Evolutionary conservation across 1,140 invertebrate genomes (phyloP), one percentile per base, ranked within the genome.

Genomic region (Cydia splendana): DNA sequence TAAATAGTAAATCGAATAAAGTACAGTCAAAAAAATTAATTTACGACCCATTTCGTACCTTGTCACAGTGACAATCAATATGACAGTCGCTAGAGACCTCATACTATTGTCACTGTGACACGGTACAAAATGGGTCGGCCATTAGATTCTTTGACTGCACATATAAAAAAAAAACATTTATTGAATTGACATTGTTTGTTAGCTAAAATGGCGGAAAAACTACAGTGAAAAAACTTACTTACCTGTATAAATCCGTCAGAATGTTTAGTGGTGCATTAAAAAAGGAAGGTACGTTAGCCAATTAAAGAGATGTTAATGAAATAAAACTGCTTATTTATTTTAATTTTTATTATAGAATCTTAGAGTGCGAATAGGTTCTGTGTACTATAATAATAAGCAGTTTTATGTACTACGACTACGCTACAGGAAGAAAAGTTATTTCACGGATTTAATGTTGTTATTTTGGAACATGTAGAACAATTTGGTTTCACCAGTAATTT

Each of bases 321-420:
- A 82, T 83, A 81, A 85, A 81, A 83, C 81, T 81, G 80, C 76
- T 81, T 71, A 79, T 38, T 12, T 30, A 28, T 24, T 9, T 76
- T 48, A 42, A 67, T 67, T 67, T 76, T 15, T 45, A 71, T 69
- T 15, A 28, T 18, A 76, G 4, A 5, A 67, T 69, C 0, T 51
- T 20, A 28, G 30, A 69, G 24, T 20, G 62, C 69, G 12, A 48
- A 65, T 15, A 42, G 15, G 67, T 71, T 42, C 34, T 71, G 38
- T 71, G 67, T 71, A 42, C 34, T 71, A n/a, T 7, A 30, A 28
- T 3, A 48, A 76, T 69, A 76, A 76, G 75, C 75, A 71, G 75
- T 71, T 76, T 69, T 48, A 28, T 24, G 6, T 76, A 53, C 51
- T 51, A 51, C 48, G 15, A 51, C 48, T 51, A n/a, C 13, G 1